Base-by-base conservation (phyloP, 2,113 vertebrate species). In the Gallinago media region DNA sequence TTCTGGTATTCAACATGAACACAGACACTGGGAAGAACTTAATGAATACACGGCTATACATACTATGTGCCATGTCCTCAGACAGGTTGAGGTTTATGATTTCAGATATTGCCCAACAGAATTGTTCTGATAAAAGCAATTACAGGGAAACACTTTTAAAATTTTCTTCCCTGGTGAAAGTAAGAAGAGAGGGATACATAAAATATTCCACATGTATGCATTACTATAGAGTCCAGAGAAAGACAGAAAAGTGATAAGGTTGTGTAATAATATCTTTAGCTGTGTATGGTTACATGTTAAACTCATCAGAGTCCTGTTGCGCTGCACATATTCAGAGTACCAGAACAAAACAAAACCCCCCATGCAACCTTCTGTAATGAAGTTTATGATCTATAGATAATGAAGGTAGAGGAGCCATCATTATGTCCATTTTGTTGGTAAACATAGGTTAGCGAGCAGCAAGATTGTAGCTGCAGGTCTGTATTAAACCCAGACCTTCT, bases 161-260 rank as follows among this genome's bases (percentile, higher is more conserved):
- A 4, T 34, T 63, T 78, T 81, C 7, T 34, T 56, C 61, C 19
- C 1, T 1, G 0, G 1, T 4, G 26, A 88, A 78, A 7, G 17
- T 23, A 66, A 65, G 25, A 70, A 42, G 8, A 19, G 3, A 29
- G 2, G 2, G 0, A 15, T 72, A 22, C 67, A 26, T 36, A 34
- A 52, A 26, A 29, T 34, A 58, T 77, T 86, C 7, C 15, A 74
- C 4, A 12, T 0, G 0, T 40, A 40, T 44, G 9, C 9, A 52
- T 7, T 31, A 70, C 5, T 80, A 18, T 5, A 84, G 23, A 40
- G 15, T 74, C 19, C n/a, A 82, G 29, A 76, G 38, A 36, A 93
- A 73, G 42, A 42, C 3, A 50, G 81, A 85, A 16, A 67, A 86
- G 63, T 55, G 1, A 54, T 68, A n/a, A 44, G 0, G 0, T 2